Evolutionary conservation across 2,888 invertebrate genomes (phyloP), one percentile per base, ranked within the genome.

Genomic region (Cryptus armator): DNA sequence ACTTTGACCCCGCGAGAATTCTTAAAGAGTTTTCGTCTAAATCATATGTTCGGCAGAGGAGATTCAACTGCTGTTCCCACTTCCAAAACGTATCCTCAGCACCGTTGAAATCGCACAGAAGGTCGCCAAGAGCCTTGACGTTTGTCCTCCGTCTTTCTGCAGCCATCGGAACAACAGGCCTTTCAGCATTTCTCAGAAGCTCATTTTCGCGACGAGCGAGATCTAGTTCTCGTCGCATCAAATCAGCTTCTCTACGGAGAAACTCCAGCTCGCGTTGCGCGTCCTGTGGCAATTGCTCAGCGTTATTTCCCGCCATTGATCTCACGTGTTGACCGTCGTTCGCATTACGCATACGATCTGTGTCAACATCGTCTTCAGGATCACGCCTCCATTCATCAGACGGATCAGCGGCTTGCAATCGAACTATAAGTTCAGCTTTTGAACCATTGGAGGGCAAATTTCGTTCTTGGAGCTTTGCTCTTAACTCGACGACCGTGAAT

Each of bases 61-160:
- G 64, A 14, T 51, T 9, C 32, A 85, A 51, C 43, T 85, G 85
- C 44, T 72, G 43, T 43, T 78, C 62, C 83, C 85, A 85, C 37
- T 56, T 44, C 37, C 59, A 71, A 68, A 78, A 85, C 10, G 48
- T 32, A 7, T 53, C 81, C 7, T 71, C 62, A 1, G 72, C 64
- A n/a, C 85, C 85, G 10, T 78, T 59, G 24, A 82, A 85, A 7
- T 77, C 70, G 6, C 62, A 68, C 43, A 85, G 29, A 5, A 81
- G 43, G 16, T 85, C 85, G 10, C 78, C 37, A n/a, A 85, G 70
- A 14, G 44, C 70, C 19, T 56, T 67, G 9, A 85, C 12, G 46
- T 72, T 84, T 56, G 32, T 32, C 3, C 32, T 37, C 37, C 1
- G 1, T 37, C 37, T 5, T 37, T 37, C 37, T 0, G 62, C n/a